phyloP scores from a whole-genome alignment of 2,797 vertebrate genomes.

The Champsocephalus esox region DNA sequence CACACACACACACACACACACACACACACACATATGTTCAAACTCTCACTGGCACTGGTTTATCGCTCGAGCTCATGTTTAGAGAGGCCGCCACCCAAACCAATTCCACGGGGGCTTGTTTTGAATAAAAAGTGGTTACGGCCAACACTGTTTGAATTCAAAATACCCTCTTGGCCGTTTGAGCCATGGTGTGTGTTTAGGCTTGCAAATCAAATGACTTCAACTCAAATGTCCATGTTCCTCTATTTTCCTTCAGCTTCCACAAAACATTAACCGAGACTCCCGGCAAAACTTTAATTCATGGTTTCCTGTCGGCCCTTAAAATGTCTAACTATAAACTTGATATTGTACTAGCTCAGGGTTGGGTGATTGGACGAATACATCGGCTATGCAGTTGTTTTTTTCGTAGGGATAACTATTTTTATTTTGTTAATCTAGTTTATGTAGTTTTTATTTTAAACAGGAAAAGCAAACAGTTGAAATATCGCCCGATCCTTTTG shows the following conservation, averaged over 20 bases:
- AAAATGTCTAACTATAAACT: constrained; percentile 4
- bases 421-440: too few relatives aligned
- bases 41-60: constrained; percentile 41
- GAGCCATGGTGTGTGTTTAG: constrained; percentile 18
- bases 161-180: constrained; percentile 41
- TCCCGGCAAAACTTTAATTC: constrained; percentile 8
- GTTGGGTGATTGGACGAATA: too few relatives aligned
- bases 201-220: constrained; percentile 50
- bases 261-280: constrained; percentile 30
- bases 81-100: constrained; percentile 57
- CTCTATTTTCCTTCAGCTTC: constrained; percentile 22
- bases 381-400: too few relatives aligned
- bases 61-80: constrained; percentile 61
- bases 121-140: constrained; percentile 63
- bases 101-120: constrained; percentile 55
- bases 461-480: too few relatives aligned
- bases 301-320: constrained; percentile 7
- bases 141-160: constrained; percentile 58
- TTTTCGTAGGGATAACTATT: too few relatives aligned
- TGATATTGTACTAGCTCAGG: background rate
- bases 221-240: constrained; percentile 36
- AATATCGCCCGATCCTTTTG: too few relatives aligned
- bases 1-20: constrained; percentile 23
- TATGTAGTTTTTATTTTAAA: too few relatives aligned
- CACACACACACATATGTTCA: constrained; percentile 34